Evolutionary conservation across 2,113 vertebrate species (phyloP), one percentile per base, ranked within the genome.

Genomic region (Perca schrenkii): DNA sequence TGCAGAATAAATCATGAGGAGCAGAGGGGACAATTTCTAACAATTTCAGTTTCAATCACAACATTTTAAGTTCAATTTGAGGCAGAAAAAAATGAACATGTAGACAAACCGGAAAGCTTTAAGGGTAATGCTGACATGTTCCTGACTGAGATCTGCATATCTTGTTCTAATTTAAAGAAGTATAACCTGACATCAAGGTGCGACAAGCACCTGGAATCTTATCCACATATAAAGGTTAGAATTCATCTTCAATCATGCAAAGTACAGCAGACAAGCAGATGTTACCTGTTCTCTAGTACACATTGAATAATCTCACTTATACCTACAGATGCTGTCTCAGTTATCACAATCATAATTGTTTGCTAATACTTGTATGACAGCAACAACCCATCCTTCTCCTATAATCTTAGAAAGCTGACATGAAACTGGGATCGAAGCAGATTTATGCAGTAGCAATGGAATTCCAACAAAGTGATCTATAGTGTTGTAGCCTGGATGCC

Each of bases 221-320:
- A 25, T 52, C 13, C 57, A 73, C 22, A 36, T 52, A 4, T 12
- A 61, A 61, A 50, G 43, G 22, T 62, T 74, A 34, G 57, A 6
- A 34, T 73, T 73, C 25, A 61, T 46, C 36, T 46, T 58, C 13
- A 72, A 46, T 58, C 54, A 28, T 19, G 69, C 54, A 58, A 19
- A 61, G 28, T 56, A 22, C 25, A 43, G 53, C 57, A 50, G 57
- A 31, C 25, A 31, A 60, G 56, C 43, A 34, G 43, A 25, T 64
- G 60, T 40, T 25, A n/a, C 16, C 49, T 22, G 12, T 15, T 70
- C 15, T 54, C n/a, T 1, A 0, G 11, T 22, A 40, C 21, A 68
- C 43, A 22, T 2, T 52, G 53, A 77, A 58, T 22, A 50, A 21
- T 54, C 22, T 43, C 46, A 25, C 60, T 31, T 12, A 10, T 43